Evolutionary conservation across 2,113 vertebrate genomes (phyloP).

Genomic region (Chrysemys picta): DNA sequence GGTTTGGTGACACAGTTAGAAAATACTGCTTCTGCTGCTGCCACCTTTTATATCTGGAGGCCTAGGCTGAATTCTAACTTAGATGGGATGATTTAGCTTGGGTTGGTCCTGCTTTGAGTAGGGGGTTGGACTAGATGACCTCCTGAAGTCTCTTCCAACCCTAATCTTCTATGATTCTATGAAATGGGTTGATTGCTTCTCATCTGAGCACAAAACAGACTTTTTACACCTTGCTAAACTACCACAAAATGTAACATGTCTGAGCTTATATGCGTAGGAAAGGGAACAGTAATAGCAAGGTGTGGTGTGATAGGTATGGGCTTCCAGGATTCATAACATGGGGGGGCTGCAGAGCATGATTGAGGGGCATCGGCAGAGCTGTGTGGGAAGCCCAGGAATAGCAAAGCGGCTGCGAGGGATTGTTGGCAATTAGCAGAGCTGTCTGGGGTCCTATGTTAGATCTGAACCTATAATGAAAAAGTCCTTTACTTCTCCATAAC

Average conservation of each 20-base stretch:
- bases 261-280: not conserved
- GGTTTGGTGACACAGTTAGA: not conserved
- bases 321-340: not conserved
- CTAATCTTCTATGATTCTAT: no score
- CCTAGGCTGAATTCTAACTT: not conserved
- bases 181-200: not conserved
- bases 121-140: no score
- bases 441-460: not conserved
- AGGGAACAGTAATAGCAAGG: not conserved
- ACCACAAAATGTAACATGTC: accelerated
- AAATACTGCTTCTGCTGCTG: not conserved
- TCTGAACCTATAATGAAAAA: not conserved
- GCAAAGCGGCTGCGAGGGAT: not conserved
- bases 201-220: not conserved
- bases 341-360: not conserved
- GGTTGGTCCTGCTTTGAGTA: no score
- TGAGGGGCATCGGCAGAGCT: not conserved
- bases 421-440: not conserved
- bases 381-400: not conserved
- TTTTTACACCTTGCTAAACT: not conserved
- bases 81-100: not conserved
- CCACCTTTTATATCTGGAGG: not conserved
- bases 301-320: not conserved
- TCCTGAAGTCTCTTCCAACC: no score
- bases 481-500: no score